Evolutionary conservation across 92 coral and sea anemone species (phyloP).

Genomic region (Zoanthus solanderi): DNA sequence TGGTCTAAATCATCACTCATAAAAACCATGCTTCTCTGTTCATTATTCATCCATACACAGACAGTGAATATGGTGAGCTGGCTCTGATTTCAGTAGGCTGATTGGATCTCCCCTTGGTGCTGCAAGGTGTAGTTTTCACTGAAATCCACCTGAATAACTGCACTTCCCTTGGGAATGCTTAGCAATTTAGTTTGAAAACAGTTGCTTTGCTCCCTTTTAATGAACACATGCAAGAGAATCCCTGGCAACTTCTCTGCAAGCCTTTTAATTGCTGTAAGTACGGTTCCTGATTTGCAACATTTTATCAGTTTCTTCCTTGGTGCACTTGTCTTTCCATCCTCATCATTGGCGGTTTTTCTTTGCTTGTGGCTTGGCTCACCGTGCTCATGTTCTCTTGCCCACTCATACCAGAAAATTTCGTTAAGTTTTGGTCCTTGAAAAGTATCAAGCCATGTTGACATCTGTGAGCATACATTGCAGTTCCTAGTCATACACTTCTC

Average conservation of each 20-base stretch:
- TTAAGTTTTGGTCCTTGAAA: slow-evolving; percentile 57
- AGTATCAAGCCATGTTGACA: slow-evolving; percentile 39
- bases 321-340: slow-evolving; percentile 43
- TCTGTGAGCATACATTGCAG: slow-evolving; percentile 43
- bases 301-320: slow-evolving; percentile 59
- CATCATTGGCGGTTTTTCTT: slow-evolving; percentile 31
- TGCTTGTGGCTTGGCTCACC: slow-evolving; percentile 55
- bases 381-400: slow-evolving; percentile 46
- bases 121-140: slow-evolving; percentile 61
- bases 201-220: slow-evolving; percentile 56
- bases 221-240: slow-evolving; percentile 65
- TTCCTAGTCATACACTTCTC: slow-evolving; percentile 46
- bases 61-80: slow-evolving; percentile 65
- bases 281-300: slow-evolving; percentile 55
- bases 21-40: slow-evolving; percentile 67
- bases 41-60: slow-evolving; percentile 61
- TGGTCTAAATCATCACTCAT: slow-evolving; percentile 67
- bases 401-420: slow-evolving; percentile 41
- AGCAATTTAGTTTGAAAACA: slow-evolving; percentile 59
- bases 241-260: slow-evolving; percentile 56
- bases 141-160: slow-evolving; percentile 63
- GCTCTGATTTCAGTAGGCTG: slow-evolving; percentile 62
- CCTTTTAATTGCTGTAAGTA: slow-evolving; percentile 46
- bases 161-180: slow-evolving; percentile 55
- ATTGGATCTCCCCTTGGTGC: slow-evolving; percentile 65